These are phyloP conservation scores for Gymnothorax reevesii DNA, from an alignment of 2,797 vertebrate genomes.

Conservation along the genomic window DNA sequence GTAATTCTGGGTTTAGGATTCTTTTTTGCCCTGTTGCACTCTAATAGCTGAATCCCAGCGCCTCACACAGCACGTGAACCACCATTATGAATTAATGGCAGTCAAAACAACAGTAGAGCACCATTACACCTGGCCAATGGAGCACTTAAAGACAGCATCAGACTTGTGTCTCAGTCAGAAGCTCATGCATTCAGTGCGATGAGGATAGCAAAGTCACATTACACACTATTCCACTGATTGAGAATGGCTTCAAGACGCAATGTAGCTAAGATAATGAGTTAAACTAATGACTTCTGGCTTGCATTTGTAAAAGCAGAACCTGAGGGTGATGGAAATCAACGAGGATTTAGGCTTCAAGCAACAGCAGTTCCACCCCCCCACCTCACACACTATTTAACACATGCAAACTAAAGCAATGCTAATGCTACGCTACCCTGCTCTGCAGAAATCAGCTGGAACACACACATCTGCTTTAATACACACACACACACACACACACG, in stretches of 20 bases:
- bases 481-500: not conserved
- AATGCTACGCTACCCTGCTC: not conserved
- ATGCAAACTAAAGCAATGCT: not conserved
- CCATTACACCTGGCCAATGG: not conserved
- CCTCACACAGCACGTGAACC: not conserved
- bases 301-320: not conserved
- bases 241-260: not conserved
- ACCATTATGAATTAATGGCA: not conserved
- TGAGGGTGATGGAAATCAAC: conserved; percentile 3
- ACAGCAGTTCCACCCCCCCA: not conserved
- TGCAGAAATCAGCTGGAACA: not conserved
- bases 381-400: not conserved
- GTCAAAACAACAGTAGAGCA: not conserved
- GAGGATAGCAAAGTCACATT: not conserved
- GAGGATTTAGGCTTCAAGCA: not conserved
- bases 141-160: not conserved
- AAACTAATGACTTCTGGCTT: conserved; percentile 9
- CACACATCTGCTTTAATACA: not conserved
- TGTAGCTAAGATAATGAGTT: not conserved
- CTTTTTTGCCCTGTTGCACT: not conserved
- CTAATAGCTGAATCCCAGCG: not conserved
- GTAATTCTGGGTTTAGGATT: not conserved
- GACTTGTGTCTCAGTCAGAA: not conserved
- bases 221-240: not conserved
- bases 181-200: not conserved